These are phyloP conservation scores for Pelosia muscerda DNA, from an alignment of 2,888 invertebrate genomes.

Conservation along the genomic window DNA sequence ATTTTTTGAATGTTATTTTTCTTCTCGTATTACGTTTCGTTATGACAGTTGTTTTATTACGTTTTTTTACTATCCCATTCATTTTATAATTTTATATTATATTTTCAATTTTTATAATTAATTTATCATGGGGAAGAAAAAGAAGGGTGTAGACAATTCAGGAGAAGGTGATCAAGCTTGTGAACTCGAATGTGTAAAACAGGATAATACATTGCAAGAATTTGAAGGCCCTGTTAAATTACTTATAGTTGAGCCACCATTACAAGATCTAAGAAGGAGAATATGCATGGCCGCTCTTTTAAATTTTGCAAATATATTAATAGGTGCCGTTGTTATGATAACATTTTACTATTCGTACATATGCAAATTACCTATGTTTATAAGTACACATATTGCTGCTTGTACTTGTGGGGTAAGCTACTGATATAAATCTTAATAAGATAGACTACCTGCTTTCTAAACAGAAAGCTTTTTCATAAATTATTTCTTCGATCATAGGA, in stretches of 20 bases:
- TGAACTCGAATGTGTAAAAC: constrained; percentile 60
- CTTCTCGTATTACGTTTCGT: background rate
- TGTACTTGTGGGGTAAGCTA: constrained; percentile 69
- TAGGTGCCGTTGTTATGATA: constrained; percentile 56
- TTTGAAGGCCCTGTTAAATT: constrained; percentile 74
- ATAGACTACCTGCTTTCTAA: background rate
- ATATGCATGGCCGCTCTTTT: background rate
- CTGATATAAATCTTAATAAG: background rate
- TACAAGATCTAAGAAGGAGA: background rate
- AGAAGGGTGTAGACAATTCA: background rate
- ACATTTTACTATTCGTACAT: constrained; percentile 55
- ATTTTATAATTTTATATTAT: background rate
- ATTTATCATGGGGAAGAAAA: background rate
- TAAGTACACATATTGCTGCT: constrained; percentile 60
- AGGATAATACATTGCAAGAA: constrained; percentile 46
- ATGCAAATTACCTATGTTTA: constrained; percentile 44
- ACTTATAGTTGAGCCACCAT: constrained; percentile 62
- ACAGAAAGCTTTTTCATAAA: background rate
- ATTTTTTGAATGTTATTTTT: background rate
- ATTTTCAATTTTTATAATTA: background rate
- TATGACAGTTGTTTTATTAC: background rate
- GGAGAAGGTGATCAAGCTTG: constrained; percentile 45
- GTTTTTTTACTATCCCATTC: background rate
- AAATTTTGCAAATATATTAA: constrained; percentile 56
- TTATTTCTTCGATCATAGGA: background rate